Evolutionary conservation across 2,888 invertebrate genomes (phyloP), one percentile per base, ranked within the genome.

Genomic region (Acronicta psi): DNA sequence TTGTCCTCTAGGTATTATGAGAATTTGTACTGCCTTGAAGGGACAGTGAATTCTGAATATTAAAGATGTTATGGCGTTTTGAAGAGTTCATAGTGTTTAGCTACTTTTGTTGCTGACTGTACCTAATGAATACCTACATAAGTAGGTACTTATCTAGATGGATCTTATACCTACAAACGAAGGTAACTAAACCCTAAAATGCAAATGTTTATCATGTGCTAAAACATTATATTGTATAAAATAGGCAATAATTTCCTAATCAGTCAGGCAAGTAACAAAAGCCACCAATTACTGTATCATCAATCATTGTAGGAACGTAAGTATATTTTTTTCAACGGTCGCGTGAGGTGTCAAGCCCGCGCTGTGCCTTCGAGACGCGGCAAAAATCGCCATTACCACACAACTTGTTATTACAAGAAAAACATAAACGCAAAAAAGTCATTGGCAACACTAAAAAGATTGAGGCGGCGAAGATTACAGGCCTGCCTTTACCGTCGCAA

Each of bases 361-460:
- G 61, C 69, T 76, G 70, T 67, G 71, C 75, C 75, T 55, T 40
- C 72, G 51, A 73, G 60, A 69, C 69, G 68, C 73, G 49, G 68
- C 79, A 75, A 81, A 79, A 80, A 82, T 82, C 75, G 66, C 83
- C 84, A 86, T 89, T 86, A 86, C 72, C 80, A 80, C 84, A 81
- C 83, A 83, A 81, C 81, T 82, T 81, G 82, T 81, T 80, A 79
- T 75, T 75, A 82, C 76, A 78, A 85, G 88, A 85, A 87, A 90
- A 91, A 85, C 82, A 77, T 81, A 81, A 87, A 85, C 78, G 81
- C 84, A 89, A 90, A 90, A 89, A 89, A 82, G 84, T 87, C 86
- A 87, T 89, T 86, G 90, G 83, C 92, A 92, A 87, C 92, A 92
- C 92, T 92, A 92, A 87, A 89, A 84, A 81, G 79, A 79, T 81